A percentile compares a stretch with the other conserved stretches of the same genome.
These are phyloP conservation scores for Drosophila quasianomalipes DNA, from an alignment of 2,888 invertebrate genomes.

Conservation along the genomic window DNA sequence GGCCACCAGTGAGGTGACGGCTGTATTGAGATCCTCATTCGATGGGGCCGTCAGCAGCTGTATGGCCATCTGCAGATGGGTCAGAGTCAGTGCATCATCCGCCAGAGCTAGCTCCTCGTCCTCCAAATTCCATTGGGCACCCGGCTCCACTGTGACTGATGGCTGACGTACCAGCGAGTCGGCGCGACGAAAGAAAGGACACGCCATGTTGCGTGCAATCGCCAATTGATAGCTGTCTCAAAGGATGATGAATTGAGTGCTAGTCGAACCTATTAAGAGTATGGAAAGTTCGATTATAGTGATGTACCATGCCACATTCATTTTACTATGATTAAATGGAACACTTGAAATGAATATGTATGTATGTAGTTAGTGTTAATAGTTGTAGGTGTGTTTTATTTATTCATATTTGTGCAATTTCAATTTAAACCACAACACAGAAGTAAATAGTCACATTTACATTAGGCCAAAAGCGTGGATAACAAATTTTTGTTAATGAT, in stretches of 20 bases:
- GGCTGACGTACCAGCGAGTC: conserved; percentile 84
- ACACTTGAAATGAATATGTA: not conserved
- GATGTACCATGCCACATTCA: not conserved
- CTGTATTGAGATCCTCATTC: conserved; percentile 89
- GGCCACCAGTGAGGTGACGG: conserved; percentile 88
- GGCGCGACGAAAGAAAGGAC: conserved; percentile 84
- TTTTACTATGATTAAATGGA: not conserved
- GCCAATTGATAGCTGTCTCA: conserved; percentile 20
- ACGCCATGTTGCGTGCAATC: conserved; percentile 83
- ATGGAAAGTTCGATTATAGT: conserved; percentile 17
- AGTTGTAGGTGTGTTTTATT: not conserved
- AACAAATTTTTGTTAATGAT: not conserved
- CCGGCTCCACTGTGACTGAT: conserved; percentile 82
- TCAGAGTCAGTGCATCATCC: conserved; percentile 87
- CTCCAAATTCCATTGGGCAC: conserved; percentile 83
- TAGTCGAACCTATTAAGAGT: not conserved
- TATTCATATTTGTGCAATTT: too few relatives aligned
- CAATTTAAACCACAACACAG: too few relatives aligned
- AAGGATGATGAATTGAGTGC: conserved; percentile 1
- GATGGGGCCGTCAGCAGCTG: conserved; percentile 93
- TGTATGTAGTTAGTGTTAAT: not conserved
- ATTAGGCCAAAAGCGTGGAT: not conserved
- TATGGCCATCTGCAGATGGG: conserved; percentile 92
- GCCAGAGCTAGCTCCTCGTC: conserved; percentile 84
- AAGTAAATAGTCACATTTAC: not conserved